phyloP scores from a whole-genome alignment of 1,140 invertebrate species.

The Aphaenogaster floridana region DNA sequence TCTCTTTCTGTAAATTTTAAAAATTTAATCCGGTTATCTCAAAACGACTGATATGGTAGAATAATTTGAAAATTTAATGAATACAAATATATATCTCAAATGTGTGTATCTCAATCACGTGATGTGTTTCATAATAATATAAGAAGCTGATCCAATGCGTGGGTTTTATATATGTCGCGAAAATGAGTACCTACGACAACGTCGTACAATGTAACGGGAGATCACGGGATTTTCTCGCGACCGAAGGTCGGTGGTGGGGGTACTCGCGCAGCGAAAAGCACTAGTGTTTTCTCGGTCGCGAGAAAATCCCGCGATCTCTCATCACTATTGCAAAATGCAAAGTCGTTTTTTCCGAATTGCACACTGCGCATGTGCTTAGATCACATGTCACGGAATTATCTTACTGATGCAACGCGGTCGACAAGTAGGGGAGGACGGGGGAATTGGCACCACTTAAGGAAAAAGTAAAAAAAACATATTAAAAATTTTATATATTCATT shows the following conservation, averaged over 20 bases:
- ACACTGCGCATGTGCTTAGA: not conserved
- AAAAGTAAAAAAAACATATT: too few species aligned
- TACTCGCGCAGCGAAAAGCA: too few species aligned
- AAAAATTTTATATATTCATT: too few species aligned
- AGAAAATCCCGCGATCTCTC: too few species aligned
- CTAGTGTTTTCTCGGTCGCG: too few species aligned
- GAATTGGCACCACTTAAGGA: too few species aligned
- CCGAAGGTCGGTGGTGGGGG: not conserved
- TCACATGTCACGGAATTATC: not conserved
- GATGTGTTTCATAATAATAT: not conserved
- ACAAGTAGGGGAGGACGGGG: too few species aligned
- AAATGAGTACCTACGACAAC: not conserved
- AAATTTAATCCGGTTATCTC: not conserved
- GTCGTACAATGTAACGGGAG: too few species aligned
- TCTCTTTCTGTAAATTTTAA: not conserved
- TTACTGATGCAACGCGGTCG: not conserved
- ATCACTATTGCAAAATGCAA: too few species aligned
- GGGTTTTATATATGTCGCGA: not conserved
- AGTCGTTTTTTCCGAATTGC: conserved; percentile 19
- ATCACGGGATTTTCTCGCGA: not conserved
- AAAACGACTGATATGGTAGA: not conserved
- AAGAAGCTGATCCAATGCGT: not conserved
- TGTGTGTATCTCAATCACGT: not conserved
- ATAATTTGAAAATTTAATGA: not conserved
- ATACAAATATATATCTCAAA: not conserved